These are phyloP conservation scores for Cheilosia urbana DNA, from an alignment of 2,888 invertebrate species.

Conservation along the genomic window DNA sequence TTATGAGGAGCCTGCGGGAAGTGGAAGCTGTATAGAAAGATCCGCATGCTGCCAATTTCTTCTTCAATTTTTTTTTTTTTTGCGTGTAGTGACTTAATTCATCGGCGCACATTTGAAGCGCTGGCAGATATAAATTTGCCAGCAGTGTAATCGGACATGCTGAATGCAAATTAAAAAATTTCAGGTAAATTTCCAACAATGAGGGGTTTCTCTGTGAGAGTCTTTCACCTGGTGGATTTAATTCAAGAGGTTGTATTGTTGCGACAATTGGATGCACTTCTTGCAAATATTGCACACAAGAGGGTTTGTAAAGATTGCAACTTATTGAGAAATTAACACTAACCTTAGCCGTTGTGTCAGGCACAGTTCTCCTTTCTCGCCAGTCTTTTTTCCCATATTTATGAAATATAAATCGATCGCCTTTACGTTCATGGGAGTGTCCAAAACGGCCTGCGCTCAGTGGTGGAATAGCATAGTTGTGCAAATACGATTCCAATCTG, in stretches of 20 bases:
- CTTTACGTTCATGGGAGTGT: too few species aligned
- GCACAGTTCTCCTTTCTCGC: too few species aligned
- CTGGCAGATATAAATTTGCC: constrained; percentile 22
- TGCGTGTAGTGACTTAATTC: constrained; percentile 50
- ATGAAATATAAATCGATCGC: too few species aligned
- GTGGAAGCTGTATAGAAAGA: constrained; percentile 22
- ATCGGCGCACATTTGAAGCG: constrained; percentile 14
- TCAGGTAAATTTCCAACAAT: constrained; percentile 19
- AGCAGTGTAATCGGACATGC: constrained; percentile 37
- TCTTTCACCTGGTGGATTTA: constrained; percentile 2
- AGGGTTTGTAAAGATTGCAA: too few species aligned
- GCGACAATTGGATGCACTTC: not conserved
- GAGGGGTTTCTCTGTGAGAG: not conserved
- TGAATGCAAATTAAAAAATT: constrained; percentile 43
- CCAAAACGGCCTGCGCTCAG: too few species aligned
- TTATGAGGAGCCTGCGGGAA: constrained; percentile 62
- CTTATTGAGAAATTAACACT: too few species aligned
- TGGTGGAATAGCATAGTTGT: too few species aligned
- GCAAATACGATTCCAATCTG: too few species aligned
- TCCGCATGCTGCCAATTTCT: constrained; percentile 44
- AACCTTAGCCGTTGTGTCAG: too few species aligned
- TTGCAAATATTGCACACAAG: not conserved
- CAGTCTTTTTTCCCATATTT: too few species aligned
- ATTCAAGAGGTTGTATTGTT: constrained; percentile 1
- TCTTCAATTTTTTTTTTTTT: constrained; percentile 23